Evolutionary conservation across 2,888 invertebrate genomes (phyloP).

Genomic region (Yponomeuta cagnagella): DNA sequence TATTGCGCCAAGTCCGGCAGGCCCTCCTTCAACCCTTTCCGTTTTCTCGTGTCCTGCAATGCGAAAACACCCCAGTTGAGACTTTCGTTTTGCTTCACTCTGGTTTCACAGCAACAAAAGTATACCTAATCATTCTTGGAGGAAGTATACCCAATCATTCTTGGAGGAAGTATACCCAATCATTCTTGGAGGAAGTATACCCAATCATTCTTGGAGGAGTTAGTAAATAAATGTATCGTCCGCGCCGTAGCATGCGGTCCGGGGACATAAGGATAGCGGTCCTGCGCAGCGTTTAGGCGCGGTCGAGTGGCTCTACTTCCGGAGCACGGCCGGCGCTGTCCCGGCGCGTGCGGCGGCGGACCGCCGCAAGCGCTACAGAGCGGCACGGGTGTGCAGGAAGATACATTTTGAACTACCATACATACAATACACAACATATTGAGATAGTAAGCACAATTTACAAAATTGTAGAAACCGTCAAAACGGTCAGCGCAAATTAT

Average conservation of each 20-base stretch:
- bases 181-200: not conserved
- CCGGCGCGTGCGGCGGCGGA: conserved; percentile 27
- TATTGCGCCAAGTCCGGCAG: conserved; percentile 96
- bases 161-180: not conserved
- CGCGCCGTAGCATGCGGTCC: conserved; percentile 78
- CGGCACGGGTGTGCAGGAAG: conserved; percentile 47
- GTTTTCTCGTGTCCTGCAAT: conserved; percentile 93
- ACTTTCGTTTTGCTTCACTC: too few species aligned
- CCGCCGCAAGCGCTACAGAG: conserved; percentile 38
- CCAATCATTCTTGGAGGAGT: not conserved
- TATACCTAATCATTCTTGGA: not conserved
- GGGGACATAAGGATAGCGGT: conserved; percentile 89
- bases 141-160: not conserved
- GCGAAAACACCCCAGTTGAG: not conserved
- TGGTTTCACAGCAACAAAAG: not conserved
- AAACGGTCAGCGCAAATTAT: too few species aligned
- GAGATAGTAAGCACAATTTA: too few species aligned
- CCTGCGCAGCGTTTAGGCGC: conserved; percentile 81
- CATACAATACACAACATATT: not conserved
- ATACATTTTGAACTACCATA: conserved; percentile 7
- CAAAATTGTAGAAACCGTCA: too few species aligned
- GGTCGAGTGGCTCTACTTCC: conserved; percentile 76
- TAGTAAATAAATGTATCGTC: conserved; percentile 41
- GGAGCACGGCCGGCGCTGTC: conserved; percentile 79
- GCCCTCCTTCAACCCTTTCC: conserved; percentile 99